Conservation (phyloP, 2,113 vertebrate genomes). For the Protobothrops flavoviridis region DNA sequence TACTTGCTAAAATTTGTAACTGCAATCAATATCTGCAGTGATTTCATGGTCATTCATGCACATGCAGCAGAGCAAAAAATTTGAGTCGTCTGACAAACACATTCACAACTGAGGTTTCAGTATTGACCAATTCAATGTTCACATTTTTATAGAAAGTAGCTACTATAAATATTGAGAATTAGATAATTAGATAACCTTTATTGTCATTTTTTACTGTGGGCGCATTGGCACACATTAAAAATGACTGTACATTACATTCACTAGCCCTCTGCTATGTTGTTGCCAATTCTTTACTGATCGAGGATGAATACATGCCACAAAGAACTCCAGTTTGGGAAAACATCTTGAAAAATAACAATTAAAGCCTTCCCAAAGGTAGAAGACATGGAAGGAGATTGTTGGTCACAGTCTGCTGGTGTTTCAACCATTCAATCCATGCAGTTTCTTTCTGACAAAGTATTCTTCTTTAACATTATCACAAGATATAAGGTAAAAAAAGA, state of each 20-base stretch:
- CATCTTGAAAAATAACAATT: not conserved
- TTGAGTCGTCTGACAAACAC: not conserved
- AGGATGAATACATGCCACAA: not conserved
- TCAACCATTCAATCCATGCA: not conserved
- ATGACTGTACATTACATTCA: not conserved
- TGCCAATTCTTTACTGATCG: not conserved
- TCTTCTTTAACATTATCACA: not conserved
- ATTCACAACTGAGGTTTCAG: not conserved
- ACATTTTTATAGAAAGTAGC: not conserved
- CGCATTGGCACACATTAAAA: too few species aligned
- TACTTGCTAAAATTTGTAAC: not conserved
- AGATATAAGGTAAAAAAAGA: not conserved
- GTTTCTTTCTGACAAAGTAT: not conserved
- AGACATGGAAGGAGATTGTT: not conserved
- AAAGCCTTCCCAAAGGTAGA: not conserved
- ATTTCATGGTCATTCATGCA: not conserved
- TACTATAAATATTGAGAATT: not conserved
- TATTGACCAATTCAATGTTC: not conserved
- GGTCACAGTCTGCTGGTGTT: not conserved
- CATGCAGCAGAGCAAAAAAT: not conserved
- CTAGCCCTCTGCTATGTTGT: not conserved
- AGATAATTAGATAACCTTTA: not conserved
- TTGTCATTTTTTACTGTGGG: too few species aligned
- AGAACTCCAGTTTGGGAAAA: not conserved
- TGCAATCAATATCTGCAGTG: not conserved